These are phyloP conservation scores for Leucoma salicis DNA, from an alignment of 2,888 invertebrate species.

Conservation along the genomic window DNA sequence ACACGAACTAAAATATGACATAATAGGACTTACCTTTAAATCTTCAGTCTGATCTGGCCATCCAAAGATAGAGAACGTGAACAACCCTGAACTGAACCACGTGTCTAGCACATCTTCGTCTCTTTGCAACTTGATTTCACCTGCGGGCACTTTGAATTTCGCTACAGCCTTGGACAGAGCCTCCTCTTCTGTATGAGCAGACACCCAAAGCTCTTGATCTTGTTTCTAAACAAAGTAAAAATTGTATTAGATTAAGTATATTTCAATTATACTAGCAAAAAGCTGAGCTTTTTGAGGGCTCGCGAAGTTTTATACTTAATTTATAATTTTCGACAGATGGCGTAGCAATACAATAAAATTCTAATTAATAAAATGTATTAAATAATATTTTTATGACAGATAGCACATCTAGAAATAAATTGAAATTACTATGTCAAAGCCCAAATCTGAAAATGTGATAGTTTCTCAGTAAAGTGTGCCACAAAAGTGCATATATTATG, in stretches of 20 bases:
- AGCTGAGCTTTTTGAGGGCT: too few relatives aligned
- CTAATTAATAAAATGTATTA: too few relatives aligned
- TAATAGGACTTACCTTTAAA: constrained; percentile 81
- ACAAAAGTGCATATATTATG: too few relatives aligned
- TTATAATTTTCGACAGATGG: too few relatives aligned
- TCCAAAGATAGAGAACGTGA: constrained; percentile 98
- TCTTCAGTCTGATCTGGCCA: constrained; percentile 94
- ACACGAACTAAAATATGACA: too few relatives aligned
- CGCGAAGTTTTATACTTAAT: too few relatives aligned
- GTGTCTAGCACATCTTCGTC: constrained; percentile 99
- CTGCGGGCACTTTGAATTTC: constrained; percentile 83
- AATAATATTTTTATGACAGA: too few relatives aligned
- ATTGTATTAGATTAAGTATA: neutral
- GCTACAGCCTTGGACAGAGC: constrained; percentile 90
- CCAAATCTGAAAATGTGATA: too few relatives aligned
- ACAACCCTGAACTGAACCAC: constrained; percentile 98
- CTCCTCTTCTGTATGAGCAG: constrained; percentile 87
- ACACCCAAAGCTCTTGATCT: constrained; percentile 88
- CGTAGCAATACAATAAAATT: too few relatives aligned
- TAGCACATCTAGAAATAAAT: too few relatives aligned
- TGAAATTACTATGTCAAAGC: too few relatives aligned
- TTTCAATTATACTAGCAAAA: neutral
- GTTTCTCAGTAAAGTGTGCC: too few relatives aligned
- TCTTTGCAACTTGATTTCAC: constrained; percentile 83
- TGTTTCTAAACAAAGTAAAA: constrained; percentile 40